Conservation (phyloP, 2,888 invertebrate species). For the Volucella inflata region DNA sequence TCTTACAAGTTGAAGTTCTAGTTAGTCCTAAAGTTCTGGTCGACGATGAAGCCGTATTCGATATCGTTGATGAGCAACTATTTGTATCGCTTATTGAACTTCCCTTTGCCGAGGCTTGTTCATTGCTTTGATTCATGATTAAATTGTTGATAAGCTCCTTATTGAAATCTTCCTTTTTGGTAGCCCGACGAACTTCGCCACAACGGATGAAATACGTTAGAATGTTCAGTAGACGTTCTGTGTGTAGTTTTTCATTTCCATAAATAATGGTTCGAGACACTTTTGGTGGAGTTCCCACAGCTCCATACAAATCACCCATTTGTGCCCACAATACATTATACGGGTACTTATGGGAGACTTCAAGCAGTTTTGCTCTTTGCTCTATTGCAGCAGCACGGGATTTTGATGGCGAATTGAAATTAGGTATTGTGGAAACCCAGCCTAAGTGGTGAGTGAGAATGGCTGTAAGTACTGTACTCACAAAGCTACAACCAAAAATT, state of each 20-base stretch:
- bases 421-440: constrained; percentile 92
- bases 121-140: constrained; percentile 56
- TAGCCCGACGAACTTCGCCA: constrained; percentile 87
- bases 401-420: constrained; percentile 81
- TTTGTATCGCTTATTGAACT: constrained; percentile 48
- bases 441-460: constrained; percentile 95
- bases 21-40: constrained; percentile 76
- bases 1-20: constrained; percentile 80
- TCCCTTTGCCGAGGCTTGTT: constrained; percentile 38
- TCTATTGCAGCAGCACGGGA: constrained; percentile 80
- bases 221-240: constrained; percentile 90
- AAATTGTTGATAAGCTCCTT: constrained; percentile 79
- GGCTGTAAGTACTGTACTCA: constrained; percentile 94
- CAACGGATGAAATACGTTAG: constrained; percentile 95
- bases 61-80: constrained; percentile 35
- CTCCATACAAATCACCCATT: constrained; percentile 93
- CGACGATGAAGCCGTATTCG: constrained; percentile 38
- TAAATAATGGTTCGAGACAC: constrained; percentile 92
- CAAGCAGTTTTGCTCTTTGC: constrained; percentile 84
- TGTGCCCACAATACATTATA: constrained; percentile 97
- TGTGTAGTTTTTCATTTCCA: constrained; percentile 86
- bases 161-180: constrained; percentile 83
- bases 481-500: constrained; percentile 88
- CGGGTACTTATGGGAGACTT: constrained; percentile 87
- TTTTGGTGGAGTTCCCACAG: constrained; percentile 90